Percentiles rank a stretch among this genome's conserved stretches.
Conservation (phyloP, 2,888 invertebrate species). For the Ornithoptera alexandrae region DNA sequence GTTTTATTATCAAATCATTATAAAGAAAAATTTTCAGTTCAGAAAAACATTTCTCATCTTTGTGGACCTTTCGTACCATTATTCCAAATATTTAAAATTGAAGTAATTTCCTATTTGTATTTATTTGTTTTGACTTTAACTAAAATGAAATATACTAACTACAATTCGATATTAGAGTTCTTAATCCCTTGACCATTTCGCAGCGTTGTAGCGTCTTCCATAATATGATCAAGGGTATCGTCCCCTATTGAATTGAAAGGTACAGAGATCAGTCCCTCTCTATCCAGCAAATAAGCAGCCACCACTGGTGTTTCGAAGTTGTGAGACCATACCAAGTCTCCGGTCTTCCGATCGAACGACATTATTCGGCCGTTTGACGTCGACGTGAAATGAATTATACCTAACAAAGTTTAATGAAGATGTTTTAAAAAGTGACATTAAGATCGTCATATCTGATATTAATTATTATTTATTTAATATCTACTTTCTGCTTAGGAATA, state of each 20-base stretch:
- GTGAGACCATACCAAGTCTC: slow-evolving; percentile 91
- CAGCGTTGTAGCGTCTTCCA: slow-evolving; percentile 79
- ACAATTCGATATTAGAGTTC: slow-evolving; percentile 81
- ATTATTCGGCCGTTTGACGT: slow-evolving; percentile 93
- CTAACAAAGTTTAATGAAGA: slow-evolving; percentile 69
- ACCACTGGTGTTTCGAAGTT: slow-evolving; percentile 94
- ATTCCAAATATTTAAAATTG: too few relatives aligned
- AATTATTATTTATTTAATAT: too few relatives aligned
- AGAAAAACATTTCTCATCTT: too few relatives aligned
- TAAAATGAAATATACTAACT: slow-evolving; percentile 64
- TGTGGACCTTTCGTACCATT: too few relatives aligned
- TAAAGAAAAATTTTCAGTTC: too few relatives aligned
- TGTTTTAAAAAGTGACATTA: not conserved
- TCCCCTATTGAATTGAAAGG: slow-evolving; percentile 95
- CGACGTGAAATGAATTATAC: slow-evolving; percentile 92
- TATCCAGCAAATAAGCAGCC: slow-evolving; percentile 89
- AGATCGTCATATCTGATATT: too few relatives aligned
- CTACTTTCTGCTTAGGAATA: not conserved
- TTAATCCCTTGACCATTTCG: slow-evolving; percentile 80
- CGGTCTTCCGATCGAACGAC: slow-evolving; percentile 90
- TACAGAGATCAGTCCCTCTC: slow-evolving; percentile 88
- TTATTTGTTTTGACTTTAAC: not conserved
- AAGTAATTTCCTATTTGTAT: too few relatives aligned
- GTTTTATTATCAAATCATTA: too few relatives aligned
- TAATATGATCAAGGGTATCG: slow-evolving; percentile 87